Percentiles rank a stretch among this genome's conserved stretches.
Evolutionary conservation across 37 sponge, comb jelly and placozoan genomes (phyloP).

Genomic region (Axinella damicornis): DNA sequence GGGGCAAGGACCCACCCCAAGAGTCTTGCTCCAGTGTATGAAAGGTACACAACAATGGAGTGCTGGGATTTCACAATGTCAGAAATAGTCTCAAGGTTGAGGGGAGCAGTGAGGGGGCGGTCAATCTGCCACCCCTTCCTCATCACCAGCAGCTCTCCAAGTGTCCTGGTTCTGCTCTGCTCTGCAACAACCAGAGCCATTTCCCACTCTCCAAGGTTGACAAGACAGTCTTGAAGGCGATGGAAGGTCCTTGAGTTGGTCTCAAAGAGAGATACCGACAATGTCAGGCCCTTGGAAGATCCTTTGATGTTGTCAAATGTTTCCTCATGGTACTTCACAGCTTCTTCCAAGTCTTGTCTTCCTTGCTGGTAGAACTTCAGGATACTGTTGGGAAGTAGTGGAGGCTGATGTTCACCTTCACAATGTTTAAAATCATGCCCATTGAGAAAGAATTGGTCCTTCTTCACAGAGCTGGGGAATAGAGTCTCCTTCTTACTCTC

Average conservation of each 20-base stretch:
- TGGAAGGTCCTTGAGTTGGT: conserved; percentile 71
- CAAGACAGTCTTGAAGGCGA: conserved; percentile 62
- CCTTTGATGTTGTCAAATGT: conserved; percentile 62
- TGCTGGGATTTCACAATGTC: conserved; percentile 22
- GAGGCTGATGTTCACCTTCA: neutral
- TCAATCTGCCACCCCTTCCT: conserved; percentile 2
- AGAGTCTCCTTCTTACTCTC: conserved; percentile 24
- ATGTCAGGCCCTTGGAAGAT: conserved; percentile 30
- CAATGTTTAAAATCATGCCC: neutral
- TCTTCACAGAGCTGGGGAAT: neutral
- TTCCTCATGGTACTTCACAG: conserved; percentile 37
- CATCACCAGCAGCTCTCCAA: conserved; percentile 76
- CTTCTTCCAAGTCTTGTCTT: conserved; percentile 50
- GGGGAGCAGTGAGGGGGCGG: conserved; percentile 34
- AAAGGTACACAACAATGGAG: conserved; percentile 55
- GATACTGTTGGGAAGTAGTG: neutral
- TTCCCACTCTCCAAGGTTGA: conserved; percentile 31
- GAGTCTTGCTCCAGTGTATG: conserved; percentile 68
- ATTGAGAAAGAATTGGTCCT: neutral
- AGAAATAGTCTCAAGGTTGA: conserved; percentile 14
- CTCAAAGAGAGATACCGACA: conserved; percentile 74
- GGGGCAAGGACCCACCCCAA: conserved; percentile 71
- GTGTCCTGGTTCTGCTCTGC: conserved; percentile 66
- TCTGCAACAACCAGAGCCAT: conserved; percentile 61
- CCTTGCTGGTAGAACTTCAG: conserved; percentile 32